Evolutionary conservation across 2,113 vertebrate species (phyloP).

Genomic region (Ceratotherium simum): DNA sequence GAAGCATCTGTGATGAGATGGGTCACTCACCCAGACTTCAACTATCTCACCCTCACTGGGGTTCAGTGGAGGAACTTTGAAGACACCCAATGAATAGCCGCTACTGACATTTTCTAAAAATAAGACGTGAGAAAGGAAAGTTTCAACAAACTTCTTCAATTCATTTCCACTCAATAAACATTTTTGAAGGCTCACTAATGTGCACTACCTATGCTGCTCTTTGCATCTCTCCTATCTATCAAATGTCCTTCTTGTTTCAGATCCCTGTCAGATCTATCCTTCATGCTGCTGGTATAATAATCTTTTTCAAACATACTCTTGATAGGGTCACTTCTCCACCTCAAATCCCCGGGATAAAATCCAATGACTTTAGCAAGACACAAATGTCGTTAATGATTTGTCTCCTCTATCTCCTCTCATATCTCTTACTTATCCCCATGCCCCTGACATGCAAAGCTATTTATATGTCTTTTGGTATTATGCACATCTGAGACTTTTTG

Average conservation of each 20-base stretch:
- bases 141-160: conserved; percentile 75
- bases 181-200: conserved; percentile 72
- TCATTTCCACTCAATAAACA: conserved; percentile 75
- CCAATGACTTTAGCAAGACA: conserved; percentile 39
- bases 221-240: conserved; percentile 66
- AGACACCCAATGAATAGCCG: conserved; percentile 66
- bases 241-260: conserved; percentile 64
- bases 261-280: conserved; percentile 46
- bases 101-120: conserved; percentile 81
- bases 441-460: conserved; percentile 43
- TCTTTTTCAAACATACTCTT: conserved; percentile 47
- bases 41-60: conserved; percentile 61
- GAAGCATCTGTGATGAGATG: conserved; percentile 72
- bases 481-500: neutral
- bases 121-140: conserved; percentile 64
- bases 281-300: neutral
- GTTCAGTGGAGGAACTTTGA: conserved; percentile 63
- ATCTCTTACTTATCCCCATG: neutral
- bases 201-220: conserved; percentile 56
- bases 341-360: conserved; percentile 57
- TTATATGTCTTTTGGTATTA: conserved; percentile 25
- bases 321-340: conserved; percentile 58
- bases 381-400: conserved; percentile 61
- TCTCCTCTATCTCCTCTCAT: neutral
- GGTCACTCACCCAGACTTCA: conserved; percentile 76